Evolutionary conservation across 2,797 vertebrate genomes (phyloP).

Genomic region (Myotis vivesi): DNA sequence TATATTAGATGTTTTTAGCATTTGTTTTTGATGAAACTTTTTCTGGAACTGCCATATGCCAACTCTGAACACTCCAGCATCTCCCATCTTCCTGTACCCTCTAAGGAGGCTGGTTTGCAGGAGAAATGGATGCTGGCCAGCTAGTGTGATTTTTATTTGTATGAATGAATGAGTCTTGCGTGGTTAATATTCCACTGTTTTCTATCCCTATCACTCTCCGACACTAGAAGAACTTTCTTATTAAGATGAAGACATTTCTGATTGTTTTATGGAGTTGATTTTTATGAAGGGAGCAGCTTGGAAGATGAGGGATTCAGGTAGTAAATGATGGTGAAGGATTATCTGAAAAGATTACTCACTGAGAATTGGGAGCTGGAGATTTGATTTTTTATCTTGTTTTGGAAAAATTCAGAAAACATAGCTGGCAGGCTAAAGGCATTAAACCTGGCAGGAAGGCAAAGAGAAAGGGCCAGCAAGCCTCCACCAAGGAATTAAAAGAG

Average conservation of each 20-base stretch:
- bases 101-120: not conserved
- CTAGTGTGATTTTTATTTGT: constrained; percentile 1
- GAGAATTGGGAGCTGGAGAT: not conserved
- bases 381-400: constrained; percentile 44
- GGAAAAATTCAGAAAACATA: constrained; percentile 34
- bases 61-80: not conserved
- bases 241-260: not conserved
- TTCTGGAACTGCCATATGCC: constrained; percentile 55
- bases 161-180: not conserved
- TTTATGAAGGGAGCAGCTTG: not conserved
- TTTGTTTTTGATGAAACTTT: constrained; percentile 27
- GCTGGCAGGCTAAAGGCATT: constrained; percentile 43
- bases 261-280: not conserved
- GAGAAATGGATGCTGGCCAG: not conserved
- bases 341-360: not conserved
- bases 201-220: not conserved
- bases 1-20: not conserved
- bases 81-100: constrained; percentile 51
- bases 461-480: not conserved
- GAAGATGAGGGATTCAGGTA: not conserved
- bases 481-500: constrained; percentile 68
- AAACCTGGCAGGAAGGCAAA: constrained; percentile 54
- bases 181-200: not conserved
- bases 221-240: not conserved
- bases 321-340: not conserved